Conservation (phyloP, 2,888 invertebrate genomes). For the Sesia bembeciformis region DNA sequence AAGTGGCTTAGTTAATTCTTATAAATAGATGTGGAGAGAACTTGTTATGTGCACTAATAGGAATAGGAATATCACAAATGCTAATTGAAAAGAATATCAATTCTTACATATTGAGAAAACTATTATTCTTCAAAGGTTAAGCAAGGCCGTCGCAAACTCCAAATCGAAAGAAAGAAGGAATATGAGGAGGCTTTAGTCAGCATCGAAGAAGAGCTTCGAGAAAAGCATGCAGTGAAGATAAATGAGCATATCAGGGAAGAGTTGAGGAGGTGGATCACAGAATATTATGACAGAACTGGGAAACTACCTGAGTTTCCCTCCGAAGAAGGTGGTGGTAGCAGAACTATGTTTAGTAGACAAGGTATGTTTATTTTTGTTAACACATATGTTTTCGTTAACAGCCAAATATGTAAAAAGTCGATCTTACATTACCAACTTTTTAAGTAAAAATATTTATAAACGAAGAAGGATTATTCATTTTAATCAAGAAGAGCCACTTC, state of each 20-base stretch:
- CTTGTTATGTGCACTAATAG: too few species aligned
- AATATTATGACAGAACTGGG: conserved; percentile 86
- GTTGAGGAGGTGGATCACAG: conserved; percentile 89
- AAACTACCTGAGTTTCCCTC: conserved; percentile 94
- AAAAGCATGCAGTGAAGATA: conserved; percentile 82
- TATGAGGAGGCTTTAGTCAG: conserved; percentile 80
- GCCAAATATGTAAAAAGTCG: too few species aligned
- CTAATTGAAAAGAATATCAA: too few species aligned
- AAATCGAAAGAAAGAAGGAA: conserved; percentile 78
- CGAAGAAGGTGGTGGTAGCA: conserved; percentile 92
- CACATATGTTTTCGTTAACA: too few species aligned
- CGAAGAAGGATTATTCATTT: too few species aligned
- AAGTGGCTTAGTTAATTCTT: too few species aligned
- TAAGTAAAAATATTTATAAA: background rate
- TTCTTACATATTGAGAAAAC: too few species aligned
- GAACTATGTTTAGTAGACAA: conserved; percentile 86
- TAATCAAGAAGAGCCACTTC: too few species aligned
- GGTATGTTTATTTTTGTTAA: conserved; percentile 40
- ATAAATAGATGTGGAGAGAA: too few species aligned
- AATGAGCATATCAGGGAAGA: conserved; percentile 92
- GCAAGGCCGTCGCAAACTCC: conserved; percentile 76
- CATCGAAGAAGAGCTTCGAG: conserved; percentile 77
- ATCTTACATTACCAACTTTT: background rate
- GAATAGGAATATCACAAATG: too few species aligned
- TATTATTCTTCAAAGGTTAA: conserved; percentile 37